Percentiles rank a stretch among this genome's conserved stretches.
Conservation (phyloP, 1,140 invertebrate genomes). For the Rhizoglyphus robini region DNA sequence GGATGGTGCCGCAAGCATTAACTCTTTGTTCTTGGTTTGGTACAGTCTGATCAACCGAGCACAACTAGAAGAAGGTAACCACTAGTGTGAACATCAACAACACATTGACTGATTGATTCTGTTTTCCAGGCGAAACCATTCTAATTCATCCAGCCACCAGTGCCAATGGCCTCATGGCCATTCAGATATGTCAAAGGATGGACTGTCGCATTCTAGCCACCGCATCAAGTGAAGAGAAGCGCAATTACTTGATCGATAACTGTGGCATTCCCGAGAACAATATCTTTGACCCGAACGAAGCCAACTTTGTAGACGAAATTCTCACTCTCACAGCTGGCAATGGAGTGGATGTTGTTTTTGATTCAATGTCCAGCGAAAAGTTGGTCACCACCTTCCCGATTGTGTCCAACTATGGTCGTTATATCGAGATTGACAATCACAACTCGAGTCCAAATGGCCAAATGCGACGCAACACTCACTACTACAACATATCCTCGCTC, state of each 20-base stretch:
- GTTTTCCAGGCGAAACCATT: constrained; percentile 31
- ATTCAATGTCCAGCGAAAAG: constrained; percentile 50
- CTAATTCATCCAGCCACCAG: constrained; percentile 12
- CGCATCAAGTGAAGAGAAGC: constrained; percentile 40
- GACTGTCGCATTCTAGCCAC: constrained; percentile 48
- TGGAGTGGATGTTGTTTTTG: constrained; percentile 51
- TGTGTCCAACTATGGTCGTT: constrained; percentile 43
- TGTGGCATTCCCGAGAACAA: constrained; percentile 46
- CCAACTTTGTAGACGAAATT: constrained; percentile 73
- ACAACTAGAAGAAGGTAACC: constrained; percentile 12
- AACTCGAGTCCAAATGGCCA: constrained; percentile 33
- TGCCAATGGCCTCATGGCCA: constrained; percentile 1
- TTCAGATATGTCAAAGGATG: constrained; percentile 51
- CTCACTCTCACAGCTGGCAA: constrained; percentile 54
- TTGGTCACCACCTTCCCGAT: constrained; percentile 36
- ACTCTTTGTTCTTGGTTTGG: neutral
- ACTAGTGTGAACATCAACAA: neutral
- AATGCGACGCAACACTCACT: constrained; percentile 64
- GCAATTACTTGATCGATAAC: constrained; percentile 35
- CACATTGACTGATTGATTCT: neutral
- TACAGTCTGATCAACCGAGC: constrained; percentile 15
- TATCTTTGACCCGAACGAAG: constrained; percentile 81
- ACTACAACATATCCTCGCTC: constrained; percentile 37
- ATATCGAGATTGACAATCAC: constrained; percentile 61
- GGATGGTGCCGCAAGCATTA: constrained; percentile 5